Base-by-base conservation (phyloP, 2,888 invertebrate genomes). In the Atethmia centrago region DNA sequence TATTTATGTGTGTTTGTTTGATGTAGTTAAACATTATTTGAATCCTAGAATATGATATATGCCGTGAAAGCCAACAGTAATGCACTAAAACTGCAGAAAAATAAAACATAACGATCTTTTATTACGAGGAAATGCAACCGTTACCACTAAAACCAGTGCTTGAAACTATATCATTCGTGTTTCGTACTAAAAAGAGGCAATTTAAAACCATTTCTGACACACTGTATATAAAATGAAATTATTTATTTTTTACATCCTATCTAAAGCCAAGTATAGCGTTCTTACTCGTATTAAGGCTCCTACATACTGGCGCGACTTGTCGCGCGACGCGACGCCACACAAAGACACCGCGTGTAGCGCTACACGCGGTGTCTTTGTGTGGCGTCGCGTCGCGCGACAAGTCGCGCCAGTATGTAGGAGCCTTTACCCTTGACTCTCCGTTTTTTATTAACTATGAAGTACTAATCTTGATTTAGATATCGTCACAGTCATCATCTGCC, bases 81-180 rank as follows among this genome's bases (percentile, higher is more conserved):
- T 12, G 3, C 47, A 42, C n/a, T n/a, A 75, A 75, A 74, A 75
- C 47, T 55, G 59, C 53, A 64, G 19, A 59, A 59, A 49, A 47
- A 73, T 77, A 42, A 79, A 73, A 77, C 36, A 72, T 53, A 28
- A 70, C 63, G 49, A 63, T 59, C 59, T 74, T n/a, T 47, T 74
- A 80, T 77, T 77, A 80, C 80, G 59, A 53, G 64, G 51, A 47
- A 73, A 64, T 58, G 31, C 53, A 53, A 42, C 28, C 31, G 69
- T 80, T 80, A 59, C 31, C 42, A 74, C 80, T 53, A 72, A 55
- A 77, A 73, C 58, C 74, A 74, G 74, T 55, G 77, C 74, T 64
- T 42, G 45, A 53, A 80, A 56, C 42, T 72, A 56, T 79, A 72
- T 56, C 45, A 73, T 45, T 72, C 14, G 73, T 55, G 47, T 80